A percentile compares a stretch with the other conserved stretches of the same genome.
Evolutionary conservation across 2,888 invertebrate genomes (phyloP).

Genomic region (Lasioglossum morio): DNA sequence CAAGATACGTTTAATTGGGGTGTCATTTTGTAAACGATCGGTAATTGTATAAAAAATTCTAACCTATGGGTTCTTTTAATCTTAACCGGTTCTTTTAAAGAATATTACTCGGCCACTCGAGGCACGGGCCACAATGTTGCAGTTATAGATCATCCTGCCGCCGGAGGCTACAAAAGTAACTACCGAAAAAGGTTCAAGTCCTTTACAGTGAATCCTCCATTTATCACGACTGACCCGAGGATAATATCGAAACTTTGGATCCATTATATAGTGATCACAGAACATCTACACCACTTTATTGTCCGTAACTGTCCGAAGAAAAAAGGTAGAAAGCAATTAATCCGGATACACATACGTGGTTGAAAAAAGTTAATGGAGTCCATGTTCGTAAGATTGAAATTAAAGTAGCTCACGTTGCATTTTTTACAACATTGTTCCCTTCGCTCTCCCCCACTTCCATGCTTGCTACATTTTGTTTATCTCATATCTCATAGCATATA

Average conservation of each 20-base stretch:
- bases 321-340: constrained; percentile 35
- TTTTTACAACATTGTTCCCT: neutral
- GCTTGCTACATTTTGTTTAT: constrained; percentile 7
- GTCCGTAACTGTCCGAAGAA: constrained; percentile 12
- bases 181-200: constrained; percentile 50
- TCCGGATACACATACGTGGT: constrained; percentile 15
- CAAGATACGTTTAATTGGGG: neutral
- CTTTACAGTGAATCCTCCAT: constrained; percentile 57
- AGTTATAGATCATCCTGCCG: constrained; percentile 50
- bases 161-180: constrained; percentile 42
- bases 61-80: constrained; percentile 7
- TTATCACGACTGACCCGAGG: constrained; percentile 42
- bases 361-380: constrained; percentile 22
- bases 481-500: neutral
- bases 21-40: neutral
- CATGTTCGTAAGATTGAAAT: constrained; percentile 38
- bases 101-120: neutral
- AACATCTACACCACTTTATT: constrained; percentile 23
- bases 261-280: constrained; percentile 25
- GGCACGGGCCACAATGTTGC: constrained; percentile 38
- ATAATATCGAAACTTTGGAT: constrained; percentile 46
- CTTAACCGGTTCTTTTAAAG: constrained; percentile 12
- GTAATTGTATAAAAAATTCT: neutral
- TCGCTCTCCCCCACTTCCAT: neutral
- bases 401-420: constrained; percentile 21